Evolutionary conservation across 2,888 invertebrate species (phyloP).

Genomic region (Sesia bembeciformis): DNA sequence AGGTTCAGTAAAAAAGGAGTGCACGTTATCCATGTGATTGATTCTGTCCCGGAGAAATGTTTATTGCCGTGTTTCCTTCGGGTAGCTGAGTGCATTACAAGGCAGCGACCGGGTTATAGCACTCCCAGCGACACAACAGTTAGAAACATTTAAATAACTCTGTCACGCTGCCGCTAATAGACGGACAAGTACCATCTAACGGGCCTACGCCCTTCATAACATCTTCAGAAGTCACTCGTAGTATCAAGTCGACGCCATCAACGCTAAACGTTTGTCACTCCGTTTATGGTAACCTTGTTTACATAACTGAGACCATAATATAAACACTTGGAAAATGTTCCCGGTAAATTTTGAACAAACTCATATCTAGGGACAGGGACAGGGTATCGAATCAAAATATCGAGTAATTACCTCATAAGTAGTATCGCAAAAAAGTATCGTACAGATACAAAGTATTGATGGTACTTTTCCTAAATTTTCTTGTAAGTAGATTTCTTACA

Average conservation of each 20-base stretch:
- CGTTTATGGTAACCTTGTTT: constrained; percentile 32
- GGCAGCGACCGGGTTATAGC: constrained; percentile 44
- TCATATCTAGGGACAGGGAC: too few relatives aligned
- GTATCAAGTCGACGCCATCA: constrained; percentile 10
- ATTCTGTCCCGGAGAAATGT: background rate
- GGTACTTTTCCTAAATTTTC: too few relatives aligned
- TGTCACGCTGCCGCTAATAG: constrained; percentile 50
- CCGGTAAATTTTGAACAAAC: too few relatives aligned
- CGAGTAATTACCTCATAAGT: too few relatives aligned
- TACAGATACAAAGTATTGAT: too few relatives aligned
- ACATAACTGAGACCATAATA: constrained; percentile 27
- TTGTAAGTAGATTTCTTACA: too few relatives aligned
- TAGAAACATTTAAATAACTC: constrained; percentile 60
- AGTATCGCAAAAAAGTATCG: too few relatives aligned
- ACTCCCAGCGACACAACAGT: constrained; percentile 45
- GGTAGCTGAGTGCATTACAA: constrained; percentile 1
- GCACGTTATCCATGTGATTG: background rate
- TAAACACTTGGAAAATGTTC: background rate
- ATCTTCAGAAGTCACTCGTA: constrained; percentile 17
- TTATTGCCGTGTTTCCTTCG: background rate
- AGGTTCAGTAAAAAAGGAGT: background rate
- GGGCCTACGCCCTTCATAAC: constrained; percentile 55
- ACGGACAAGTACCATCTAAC: constrained; percentile 46
- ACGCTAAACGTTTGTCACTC: constrained; percentile 31
- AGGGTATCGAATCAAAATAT: too few relatives aligned